Evolutionary conservation across 2,888 invertebrate species (phyloP), one percentile per base, ranked within the genome.

Genomic region (Nemotelus nigrinus): DNA sequence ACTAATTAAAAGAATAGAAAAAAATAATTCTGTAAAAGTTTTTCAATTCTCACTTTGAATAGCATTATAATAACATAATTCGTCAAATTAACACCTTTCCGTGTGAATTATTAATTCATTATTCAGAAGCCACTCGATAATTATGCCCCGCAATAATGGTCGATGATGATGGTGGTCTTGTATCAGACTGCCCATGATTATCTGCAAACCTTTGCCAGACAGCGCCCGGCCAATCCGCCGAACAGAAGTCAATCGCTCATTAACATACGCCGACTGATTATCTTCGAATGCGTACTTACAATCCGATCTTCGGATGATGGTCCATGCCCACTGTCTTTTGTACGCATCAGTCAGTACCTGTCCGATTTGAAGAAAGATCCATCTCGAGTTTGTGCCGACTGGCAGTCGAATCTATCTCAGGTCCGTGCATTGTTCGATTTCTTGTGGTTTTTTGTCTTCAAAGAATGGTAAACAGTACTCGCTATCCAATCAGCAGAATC

Each of bases 261-360:
- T 70, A 70, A 70, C 70, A 70, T 70, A 70, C 25, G 70, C 55
- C 53, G 70, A 70, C 53, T 70, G 70, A 70, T 70, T 70, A 55
- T 55, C 8, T 53, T 55, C 55, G 47, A 53, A 53, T 70, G 47
- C 10, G 70, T 70, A 67, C 53, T 70, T 70, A 43, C 70, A 55
- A 70, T 70, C 44, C 41, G 25, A n/a, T 47, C 47, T 47, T 70
- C 41, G 39, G 25, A 47, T 25, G 57, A 57, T 25, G 70, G 70
- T 70, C 70, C 70, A 70, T 70, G 50, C 68, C 39, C 50, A 44
- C 39, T 44, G 44, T 55, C 70, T 43, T 45, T 65, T 25, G 25
- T n/a, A 25, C 58, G n/a, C 4, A 58, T 5, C 58, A 58, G 4
- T 25, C 10, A 57, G 3, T 57, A 3, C n/a, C 8, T 57, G 57